Evolutionary conservation across 1,140 invertebrate genomes (phyloP), one percentile per base, ranked within the genome.

Genomic region (Cydia fagiglandana): DNA sequence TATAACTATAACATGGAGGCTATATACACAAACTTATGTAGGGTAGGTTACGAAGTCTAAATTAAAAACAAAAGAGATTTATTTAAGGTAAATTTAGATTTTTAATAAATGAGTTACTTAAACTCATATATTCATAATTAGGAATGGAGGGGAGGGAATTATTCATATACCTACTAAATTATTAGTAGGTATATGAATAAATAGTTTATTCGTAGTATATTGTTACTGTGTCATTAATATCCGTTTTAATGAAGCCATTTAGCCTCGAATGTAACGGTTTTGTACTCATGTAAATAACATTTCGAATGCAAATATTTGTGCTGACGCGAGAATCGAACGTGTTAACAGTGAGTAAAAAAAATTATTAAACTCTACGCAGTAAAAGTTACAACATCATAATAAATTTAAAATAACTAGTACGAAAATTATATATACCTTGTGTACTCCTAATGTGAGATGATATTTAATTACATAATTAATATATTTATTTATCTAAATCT

Each of bases 261-360:
- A 41, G 15, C 66, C 66, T 70, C 34, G 66, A 70, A 70, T 38
- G 34, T 70, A 68, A 38, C 28, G 64, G 9, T 66, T 66, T 66
- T 66, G 64, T 66, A 34, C 28, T 66, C 12, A 5, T 66, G 64
- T 66, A 24, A 28, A 66, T 28, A 68, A n/a, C 13, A 38, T 68
- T 66, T 66, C 1, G 12, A 70, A 70, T 41, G 7, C 34, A 24
- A 73, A 73, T 73, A 73, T 73, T 73, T 73, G 45, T 17, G n/a
- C 13, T 41, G 34, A 38, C n/a, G 13, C 66, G 30, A 45, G 66
- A 70, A 70, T 41, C 34, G 30, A 70, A 70, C 66, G 9, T 5
- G 34, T 70, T 70, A 70, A 61, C 20, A 24, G 56, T 24, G 9
- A 24, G 56, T n/a, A 4, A 1, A 47, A 2, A 47, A 13, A 47